A percentile compares a stretch with the other conserved stretches of the same genome.
Conservation (phyloP, 2,797 vertebrate species). For the Anisognathus igniventris region DNA sequence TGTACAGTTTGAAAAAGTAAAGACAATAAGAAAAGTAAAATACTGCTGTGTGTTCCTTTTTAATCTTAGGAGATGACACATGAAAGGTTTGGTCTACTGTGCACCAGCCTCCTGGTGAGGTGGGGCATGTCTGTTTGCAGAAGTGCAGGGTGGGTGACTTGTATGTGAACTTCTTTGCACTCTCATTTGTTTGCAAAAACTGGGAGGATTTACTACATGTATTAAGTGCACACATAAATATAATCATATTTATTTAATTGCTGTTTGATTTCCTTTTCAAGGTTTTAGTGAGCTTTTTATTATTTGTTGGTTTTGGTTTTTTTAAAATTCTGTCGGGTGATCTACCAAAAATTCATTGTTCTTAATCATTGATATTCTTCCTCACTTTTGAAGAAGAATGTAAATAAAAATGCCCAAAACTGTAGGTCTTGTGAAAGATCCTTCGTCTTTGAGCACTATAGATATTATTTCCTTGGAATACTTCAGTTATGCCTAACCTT, state of each 20-base stretch:
- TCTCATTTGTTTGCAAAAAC: not conserved
- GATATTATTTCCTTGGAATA: not conserved
- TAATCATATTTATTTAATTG: not conserved
- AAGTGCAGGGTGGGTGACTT: not conserved
- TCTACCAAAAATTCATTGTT: not conserved
- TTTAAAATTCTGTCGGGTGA: not conserved
- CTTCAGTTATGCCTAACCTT: not conserved
- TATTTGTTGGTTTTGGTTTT: not conserved
- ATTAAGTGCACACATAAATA: not conserved
- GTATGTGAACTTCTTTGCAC: not conserved
- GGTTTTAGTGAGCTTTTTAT: not conserved
- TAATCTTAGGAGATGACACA: not conserved
- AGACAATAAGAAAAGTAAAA: not conserved
- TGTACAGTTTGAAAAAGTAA: slow-evolving; percentile 27
- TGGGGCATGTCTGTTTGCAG: not conserved
- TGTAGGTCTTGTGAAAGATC: not conserved
- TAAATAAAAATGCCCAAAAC: not conserved
- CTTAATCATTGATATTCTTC: not conserved
- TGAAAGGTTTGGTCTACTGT: not conserved
- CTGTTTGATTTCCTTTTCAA: not conserved
- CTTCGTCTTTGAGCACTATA: not conserved
- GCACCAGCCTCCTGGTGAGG: not conserved
- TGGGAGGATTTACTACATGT: not conserved
- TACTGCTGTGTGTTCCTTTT: slow-evolving; percentile 18
- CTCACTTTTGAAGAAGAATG: not conserved